phyloP scores from a whole-genome alignment of 2,888 invertebrate species.

The Eubasilissa splendida region DNA sequence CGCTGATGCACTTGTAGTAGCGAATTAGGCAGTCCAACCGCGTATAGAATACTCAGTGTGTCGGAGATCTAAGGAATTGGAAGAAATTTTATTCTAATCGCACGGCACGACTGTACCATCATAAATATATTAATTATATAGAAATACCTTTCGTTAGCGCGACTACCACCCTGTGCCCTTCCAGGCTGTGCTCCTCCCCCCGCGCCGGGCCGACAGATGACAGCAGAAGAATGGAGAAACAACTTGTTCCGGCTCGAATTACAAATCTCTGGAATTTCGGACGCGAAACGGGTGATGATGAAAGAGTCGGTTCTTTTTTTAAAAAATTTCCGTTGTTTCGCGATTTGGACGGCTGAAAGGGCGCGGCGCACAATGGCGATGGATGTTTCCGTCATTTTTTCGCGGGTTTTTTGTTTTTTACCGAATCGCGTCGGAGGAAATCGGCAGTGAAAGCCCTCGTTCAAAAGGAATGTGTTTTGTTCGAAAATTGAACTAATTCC shows the following conservation, averaged over 20 bases:
- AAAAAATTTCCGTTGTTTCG: slow-evolving; percentile 41
- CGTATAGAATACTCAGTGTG: no score
- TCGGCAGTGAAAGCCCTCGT: not conserved
- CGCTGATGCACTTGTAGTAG: no score
- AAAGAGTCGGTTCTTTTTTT: slow-evolving; percentile 52
- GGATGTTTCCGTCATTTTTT: slow-evolving; percentile 33
- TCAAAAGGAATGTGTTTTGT: not conserved
- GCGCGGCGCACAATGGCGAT: slow-evolving; percentile 1
- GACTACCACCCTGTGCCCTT: not conserved
- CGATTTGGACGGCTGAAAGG: slow-evolving; percentile 31
- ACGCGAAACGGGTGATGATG: slow-evolving; percentile 4
- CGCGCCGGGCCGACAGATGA: slow-evolving; percentile 50
- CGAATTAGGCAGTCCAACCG: no score
- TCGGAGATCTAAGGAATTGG: no score
- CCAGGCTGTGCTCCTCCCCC: not conserved
- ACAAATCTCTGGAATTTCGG: slow-evolving; percentile 45
- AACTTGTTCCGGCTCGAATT: slow-evolving; percentile 54
- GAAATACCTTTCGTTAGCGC: not conserved
- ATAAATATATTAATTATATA: not conserved
- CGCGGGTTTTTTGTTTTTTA: slow-evolving; percentile 2
- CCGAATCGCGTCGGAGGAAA: slow-evolving; percentile 6
- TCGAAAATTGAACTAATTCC: slow-evolving; percentile 1
- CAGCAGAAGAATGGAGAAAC: slow-evolving; percentile 55
- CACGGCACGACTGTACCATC: not conserved
- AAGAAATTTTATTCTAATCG: not conserved